These are phyloP conservation scores for Recurvirostra avosetta DNA, from an alignment of 2,113 vertebrate genomes.

Conservation along the genomic window DNA sequence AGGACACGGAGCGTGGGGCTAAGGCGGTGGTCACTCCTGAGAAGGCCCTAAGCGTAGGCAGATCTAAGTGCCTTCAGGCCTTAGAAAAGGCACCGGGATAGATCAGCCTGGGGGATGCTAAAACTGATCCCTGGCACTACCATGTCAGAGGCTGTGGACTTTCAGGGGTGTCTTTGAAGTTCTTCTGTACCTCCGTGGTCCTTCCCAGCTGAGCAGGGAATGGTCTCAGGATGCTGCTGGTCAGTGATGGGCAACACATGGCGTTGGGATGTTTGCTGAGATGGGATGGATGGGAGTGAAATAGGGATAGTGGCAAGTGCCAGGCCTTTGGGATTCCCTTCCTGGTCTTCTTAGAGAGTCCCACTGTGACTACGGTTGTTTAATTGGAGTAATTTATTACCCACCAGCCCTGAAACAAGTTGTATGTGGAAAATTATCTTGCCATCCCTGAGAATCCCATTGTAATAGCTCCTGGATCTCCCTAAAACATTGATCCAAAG, in stretches of 20 bases:
- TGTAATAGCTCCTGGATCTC: not conserved
- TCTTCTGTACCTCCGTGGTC: not conserved
- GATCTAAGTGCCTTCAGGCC: not conserved
- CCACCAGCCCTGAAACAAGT: not conserved
- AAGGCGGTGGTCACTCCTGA: not conserved
- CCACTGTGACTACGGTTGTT: not conserved
- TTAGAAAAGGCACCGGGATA: not conserved
- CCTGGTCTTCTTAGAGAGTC: not conserved
- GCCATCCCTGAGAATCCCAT: not conserved
- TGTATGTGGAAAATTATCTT: not conserved
- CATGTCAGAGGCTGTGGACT: not conserved
- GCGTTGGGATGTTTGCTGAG: not conserved
- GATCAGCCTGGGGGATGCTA: not conserved
- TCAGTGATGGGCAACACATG: not conserved
- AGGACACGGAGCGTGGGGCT: not conserved
- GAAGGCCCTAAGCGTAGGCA: not conserved
- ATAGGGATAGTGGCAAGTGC: not conserved
- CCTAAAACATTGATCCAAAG: rapidly evolving
- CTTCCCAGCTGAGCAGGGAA: not conserved
- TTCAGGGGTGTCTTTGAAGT: not conserved
- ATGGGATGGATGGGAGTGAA: not conserved
- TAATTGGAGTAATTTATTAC: not conserved
- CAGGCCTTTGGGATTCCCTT: not conserved
- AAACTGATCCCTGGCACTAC: not conserved
- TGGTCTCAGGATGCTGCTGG: not conserved